Conservation (phyloP, 30 jellyfish, hydroid and myxozoan genomes). For the Clytia hemisphaerica region DNA sequence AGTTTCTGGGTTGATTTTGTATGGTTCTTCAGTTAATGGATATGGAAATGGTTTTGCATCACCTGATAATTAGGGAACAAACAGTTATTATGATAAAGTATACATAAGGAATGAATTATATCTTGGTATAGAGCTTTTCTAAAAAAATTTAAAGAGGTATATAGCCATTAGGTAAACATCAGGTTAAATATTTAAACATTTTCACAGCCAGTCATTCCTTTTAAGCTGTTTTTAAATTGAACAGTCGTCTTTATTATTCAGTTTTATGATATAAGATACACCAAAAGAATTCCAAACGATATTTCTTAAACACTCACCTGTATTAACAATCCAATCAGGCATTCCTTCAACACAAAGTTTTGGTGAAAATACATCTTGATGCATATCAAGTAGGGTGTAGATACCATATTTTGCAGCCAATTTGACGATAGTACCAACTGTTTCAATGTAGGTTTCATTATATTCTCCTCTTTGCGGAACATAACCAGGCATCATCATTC, state of each 20-base stretch:
- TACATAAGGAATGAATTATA: too few species aligned
- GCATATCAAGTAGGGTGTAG: constrained; percentile 91
- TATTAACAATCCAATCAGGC: constrained; percentile 92
- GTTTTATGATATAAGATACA: too few species aligned
- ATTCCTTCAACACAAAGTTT: constrained; percentile 94
- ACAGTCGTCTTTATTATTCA: too few species aligned
- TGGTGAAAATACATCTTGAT: constrained; percentile 92
- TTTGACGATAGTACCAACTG: constrained; percentile 46
- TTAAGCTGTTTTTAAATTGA: too few species aligned
- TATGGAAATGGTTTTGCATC: constrained; percentile 65
- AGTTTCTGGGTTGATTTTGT: constrained; percentile 65
- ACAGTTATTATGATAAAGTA: too few species aligned
- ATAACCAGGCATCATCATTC: constrained; percentile 95
- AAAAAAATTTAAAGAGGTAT: too few species aligned
- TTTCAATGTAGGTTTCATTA: constrained; percentile 77
- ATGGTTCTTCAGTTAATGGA: constrained; percentile 62
- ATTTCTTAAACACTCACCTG: constrained; percentile 44
- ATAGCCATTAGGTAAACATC: too few species aligned
- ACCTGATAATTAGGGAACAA: constrained; percentile 32
- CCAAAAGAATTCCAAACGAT: too few species aligned
- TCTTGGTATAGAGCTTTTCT: too few species aligned
- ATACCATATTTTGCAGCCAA: constrained; percentile 81
- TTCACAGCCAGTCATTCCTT: too few species aligned
- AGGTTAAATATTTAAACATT: too few species aligned
- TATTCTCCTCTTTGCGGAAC: constrained; percentile 78